Percentiles rank a stretch among this genome's conserved stretches.
phyloP scores from a whole-genome alignment of 1,140 invertebrate genomes.

The Lucilia sericata region DNA sequence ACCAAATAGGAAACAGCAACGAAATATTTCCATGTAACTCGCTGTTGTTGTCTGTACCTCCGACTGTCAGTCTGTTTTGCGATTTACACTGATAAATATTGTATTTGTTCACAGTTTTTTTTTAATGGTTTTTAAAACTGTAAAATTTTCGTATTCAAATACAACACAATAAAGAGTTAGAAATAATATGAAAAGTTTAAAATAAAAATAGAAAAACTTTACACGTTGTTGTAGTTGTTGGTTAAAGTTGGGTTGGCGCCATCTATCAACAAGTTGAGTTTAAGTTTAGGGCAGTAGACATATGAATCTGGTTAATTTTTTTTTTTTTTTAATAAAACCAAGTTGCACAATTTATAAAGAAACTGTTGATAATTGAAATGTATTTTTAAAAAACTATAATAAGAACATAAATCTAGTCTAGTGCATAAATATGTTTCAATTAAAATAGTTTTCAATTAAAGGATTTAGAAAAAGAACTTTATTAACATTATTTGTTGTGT shows the following conservation, averaged over 20 bases:
- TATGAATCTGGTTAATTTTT: too few relatives aligned
- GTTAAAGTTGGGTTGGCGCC: constrained; percentile 1
- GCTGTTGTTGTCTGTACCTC: neutral
- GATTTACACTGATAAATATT: constrained; percentile 17
- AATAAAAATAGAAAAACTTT: neutral
- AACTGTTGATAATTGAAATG: too few relatives aligned
- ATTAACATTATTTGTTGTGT: too few relatives aligned
- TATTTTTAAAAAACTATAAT: too few relatives aligned
- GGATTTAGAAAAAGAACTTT: too few relatives aligned
- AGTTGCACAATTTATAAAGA: too few relatives aligned
- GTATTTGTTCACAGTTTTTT: neutral
- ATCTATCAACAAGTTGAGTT: neutral
- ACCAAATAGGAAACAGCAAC: constrained; percentile 21
- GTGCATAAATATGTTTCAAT: too few relatives aligned
- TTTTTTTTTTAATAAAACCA: too few relatives aligned
- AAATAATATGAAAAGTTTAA: neutral
- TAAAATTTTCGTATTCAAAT: neutral
- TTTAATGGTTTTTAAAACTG: too few relatives aligned
- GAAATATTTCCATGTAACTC: constrained; percentile 8
- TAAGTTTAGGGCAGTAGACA: neutral
- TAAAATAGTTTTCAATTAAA: too few relatives aligned
- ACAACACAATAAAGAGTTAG: neutral
- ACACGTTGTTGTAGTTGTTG: neutral
- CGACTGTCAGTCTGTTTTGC: neutral
- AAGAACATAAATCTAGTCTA: too few relatives aligned